Evolutionary conservation across 2,888 invertebrate genomes (phyloP), one percentile per base, ranked within the genome.

Genomic region (Julus scandinavius): DNA sequence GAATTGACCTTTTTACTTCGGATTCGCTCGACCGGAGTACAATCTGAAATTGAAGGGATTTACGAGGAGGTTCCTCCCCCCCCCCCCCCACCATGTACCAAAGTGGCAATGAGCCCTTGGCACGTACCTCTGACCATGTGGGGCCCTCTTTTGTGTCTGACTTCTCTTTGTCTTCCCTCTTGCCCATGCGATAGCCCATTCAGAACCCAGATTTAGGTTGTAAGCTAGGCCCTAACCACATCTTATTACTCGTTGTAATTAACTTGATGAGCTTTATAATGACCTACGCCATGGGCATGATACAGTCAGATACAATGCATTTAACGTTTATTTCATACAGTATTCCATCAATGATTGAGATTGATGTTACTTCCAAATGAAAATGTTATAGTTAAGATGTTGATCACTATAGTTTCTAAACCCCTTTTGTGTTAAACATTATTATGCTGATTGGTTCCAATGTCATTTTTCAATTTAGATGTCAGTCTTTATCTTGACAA

Each of bases 1-100:
- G 58, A 58, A 17, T 58, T 58, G 58, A 58, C 58, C 58, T 58
- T 58, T 58, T 58, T 58, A 58, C 58, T 45, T 58, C 58, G 58
- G 58, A 58, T 58, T 58, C 58, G 58, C 58, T 58, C 15, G 15
- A 17, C 58, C 17, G 58, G 58, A 58, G 58, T 58, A 17, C 58
- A 15, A 58, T 58, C 17, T 58, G 58, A 58, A 58, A 58, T 58
- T 58, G 58, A 58, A 17, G 58, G 17, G 58, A 58, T 58, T 58
- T 58, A 17, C 17, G 58, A 58, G 58, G 58, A 4, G 17, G 4
- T 58, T 17, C 58, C 58, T 2, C 58, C 58, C 58, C 17, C n/a
- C n/a, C n/a, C n/a, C n/a, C n/a, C n/a, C n/a, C n/a, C 54, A 54
- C 15, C 41, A 45, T 45, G 41, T 45, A 6, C 41, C 41, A 6